Percentiles rank a stretch among this genome's conserved stretches.
phyloP scores from a whole-genome alignment of 1,140 invertebrate species.

The Bathynomus jamesi region DNA sequence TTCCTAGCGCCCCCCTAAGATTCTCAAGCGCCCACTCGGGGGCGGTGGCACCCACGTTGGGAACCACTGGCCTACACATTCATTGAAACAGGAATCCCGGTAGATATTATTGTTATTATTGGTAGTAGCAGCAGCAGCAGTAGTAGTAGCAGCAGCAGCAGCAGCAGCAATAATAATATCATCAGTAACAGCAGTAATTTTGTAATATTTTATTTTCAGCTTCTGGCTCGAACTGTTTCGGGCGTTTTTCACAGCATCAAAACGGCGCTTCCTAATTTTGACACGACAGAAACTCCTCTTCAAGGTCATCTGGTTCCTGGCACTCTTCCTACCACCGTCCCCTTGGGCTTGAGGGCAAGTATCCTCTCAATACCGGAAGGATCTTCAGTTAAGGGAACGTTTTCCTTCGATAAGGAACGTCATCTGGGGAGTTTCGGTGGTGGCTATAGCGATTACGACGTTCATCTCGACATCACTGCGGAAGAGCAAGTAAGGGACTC shows the following conservation, averaged over 20 bases:
- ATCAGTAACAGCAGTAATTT: too few relatives aligned
- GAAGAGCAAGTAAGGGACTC: background rate
- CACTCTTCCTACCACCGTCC: too few relatives aligned
- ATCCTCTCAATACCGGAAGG: background rate
- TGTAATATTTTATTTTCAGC: background rate
- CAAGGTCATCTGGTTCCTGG: background rate
- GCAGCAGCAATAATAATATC: too few relatives aligned
- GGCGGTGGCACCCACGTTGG: too few relatives aligned
- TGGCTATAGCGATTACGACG: background rate
- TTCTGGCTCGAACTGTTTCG: background rate
- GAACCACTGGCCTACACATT: too few relatives aligned
- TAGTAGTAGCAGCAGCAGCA: too few relatives aligned
- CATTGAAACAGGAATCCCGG: too few relatives aligned
- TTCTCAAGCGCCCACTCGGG: too few relatives aligned
- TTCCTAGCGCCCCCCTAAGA: too few relatives aligned
- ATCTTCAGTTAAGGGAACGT: background rate
- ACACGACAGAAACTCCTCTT: background rate
- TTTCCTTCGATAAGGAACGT: background rate
- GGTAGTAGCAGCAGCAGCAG: too few relatives aligned
- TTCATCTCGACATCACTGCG: background rate
- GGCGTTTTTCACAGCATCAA: background rate
- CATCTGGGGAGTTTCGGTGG: background rate
- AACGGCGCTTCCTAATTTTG: background rate
- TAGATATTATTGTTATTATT: too few relatives aligned
- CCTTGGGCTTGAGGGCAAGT: background rate